These are phyloP conservation scores for Meiosimyza platycephala DNA, from an alignment of 2,888 invertebrate genomes.

Conservation along the genomic window DNA sequence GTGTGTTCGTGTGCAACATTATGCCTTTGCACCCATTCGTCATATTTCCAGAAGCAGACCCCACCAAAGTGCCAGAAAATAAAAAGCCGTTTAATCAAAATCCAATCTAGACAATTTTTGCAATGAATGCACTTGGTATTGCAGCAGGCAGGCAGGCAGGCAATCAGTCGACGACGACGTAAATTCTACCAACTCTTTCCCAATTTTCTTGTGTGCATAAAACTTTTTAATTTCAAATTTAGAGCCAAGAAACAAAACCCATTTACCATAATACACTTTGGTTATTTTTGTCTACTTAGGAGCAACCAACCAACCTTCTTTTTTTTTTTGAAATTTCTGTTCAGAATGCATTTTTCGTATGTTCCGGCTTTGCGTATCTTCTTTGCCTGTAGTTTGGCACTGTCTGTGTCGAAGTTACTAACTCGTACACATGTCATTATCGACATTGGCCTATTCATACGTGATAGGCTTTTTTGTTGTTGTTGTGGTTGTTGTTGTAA, in stretches of 20 bases:
- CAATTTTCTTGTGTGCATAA: constrained; percentile 22
- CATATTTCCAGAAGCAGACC: background rate
- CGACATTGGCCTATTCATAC: constrained; percentile 4
- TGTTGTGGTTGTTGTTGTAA: constrained; percentile 7
- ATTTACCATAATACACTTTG: background rate
- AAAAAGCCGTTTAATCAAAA: constrained; percentile 39
- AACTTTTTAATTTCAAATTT: constrained; percentile 40
- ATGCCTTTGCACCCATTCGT: no score
- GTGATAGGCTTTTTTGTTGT: constrained; percentile 6
- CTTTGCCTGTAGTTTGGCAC: background rate
- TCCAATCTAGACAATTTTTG: constrained; percentile 38
- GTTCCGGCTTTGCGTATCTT: background rate
- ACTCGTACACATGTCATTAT: constrained; percentile 21
- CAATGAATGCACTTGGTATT: constrained; percentile 26
- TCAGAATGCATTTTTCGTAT: constrained; percentile 19
- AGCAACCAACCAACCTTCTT: background rate
- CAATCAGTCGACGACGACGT: no score
- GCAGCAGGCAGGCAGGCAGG: background rate
- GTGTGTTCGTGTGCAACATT: background rate
- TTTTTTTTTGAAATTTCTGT: constrained; percentile 12
- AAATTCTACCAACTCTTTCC: constrained; percentile 8
- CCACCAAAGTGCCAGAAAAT: background rate
- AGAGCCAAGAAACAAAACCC: constrained; percentile 25
- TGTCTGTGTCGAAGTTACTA: constrained; percentile 10
- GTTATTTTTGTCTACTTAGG: background rate